Base-by-base conservation (phyloP, 2,113 vertebrate species). In the Phrynosoma blainvillii region DNA sequence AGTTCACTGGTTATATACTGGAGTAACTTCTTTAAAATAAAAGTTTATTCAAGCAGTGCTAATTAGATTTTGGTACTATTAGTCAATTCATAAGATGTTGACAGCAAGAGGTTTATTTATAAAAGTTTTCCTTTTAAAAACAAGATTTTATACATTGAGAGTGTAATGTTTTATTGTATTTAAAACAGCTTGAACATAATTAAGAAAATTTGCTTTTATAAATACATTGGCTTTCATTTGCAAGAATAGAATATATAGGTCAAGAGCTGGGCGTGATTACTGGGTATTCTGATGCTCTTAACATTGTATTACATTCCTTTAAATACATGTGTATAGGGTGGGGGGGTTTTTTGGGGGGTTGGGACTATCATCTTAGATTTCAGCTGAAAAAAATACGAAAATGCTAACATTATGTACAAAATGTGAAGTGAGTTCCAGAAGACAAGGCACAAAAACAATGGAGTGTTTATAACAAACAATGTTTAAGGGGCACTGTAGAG, bases 391-490 rank as follows among this genome's bases (percentile, higher is more conserved):
- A 70, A 78, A 32, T 62, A 70, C 25, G 71, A 40, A 86, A 80
- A 80, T 18, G 42, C 27, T 62, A 85, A 79, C 40, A n/a, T 89
- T 84, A 87, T 16, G 92, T 93, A 92, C 77, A 94, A 94, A 95
- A 90, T 92, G 0, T 77, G 89, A 93, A 87, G 11, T 0, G 85
- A 89, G 84, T 93, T 88, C 93, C 92, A 95, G 94, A 93, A 92
- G 94, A 92, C 91, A 81, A 96, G 96, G 95, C 96, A 96, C 95
- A 84, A 92, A 92, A 90, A 95, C 4, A 92, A 90, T 87, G 93
- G 91, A 92, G 90, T 66, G 84, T 62, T 62, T 18, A 62, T 90
- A 90, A 79, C 27, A 91, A 90, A 79, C 27, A 91, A 95, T 90
- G 78, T 78, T 94, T 54, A 84, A 0, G 0, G 94, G 89, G 84